A percentile compares a stretch with the other conserved stretches of the same genome.
Evolutionary conservation across 2,113 vertebrate species (phyloP).

Genomic region (Malurus alboscapulatus): DNA sequence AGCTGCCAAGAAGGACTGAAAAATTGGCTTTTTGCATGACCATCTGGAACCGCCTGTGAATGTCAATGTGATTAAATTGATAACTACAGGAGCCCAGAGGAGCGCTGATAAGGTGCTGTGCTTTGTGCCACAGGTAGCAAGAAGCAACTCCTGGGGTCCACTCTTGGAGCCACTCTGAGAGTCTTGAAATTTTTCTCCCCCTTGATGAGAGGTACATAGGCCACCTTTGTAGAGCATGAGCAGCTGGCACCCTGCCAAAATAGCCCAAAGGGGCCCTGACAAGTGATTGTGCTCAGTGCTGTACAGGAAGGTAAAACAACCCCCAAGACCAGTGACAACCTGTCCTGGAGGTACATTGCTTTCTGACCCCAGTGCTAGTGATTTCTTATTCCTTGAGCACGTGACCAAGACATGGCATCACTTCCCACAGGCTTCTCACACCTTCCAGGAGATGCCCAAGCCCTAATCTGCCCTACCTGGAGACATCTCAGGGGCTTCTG

Average conservation of each 20-base stretch:
- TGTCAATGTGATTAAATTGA: background rate
- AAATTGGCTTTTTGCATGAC: background rate
- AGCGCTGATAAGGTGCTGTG: background rate
- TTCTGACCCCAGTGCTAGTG: background rate
- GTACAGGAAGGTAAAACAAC: background rate
- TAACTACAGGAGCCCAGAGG: background rate
- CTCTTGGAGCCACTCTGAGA: background rate
- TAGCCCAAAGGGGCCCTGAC: background rate
- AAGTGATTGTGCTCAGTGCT: background rate
- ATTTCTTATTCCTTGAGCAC: background rate
- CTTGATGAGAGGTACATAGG: background rate
- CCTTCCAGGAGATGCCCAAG: background rate
- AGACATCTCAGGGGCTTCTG: background rate
- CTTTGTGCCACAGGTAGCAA: background rate
- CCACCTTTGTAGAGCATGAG: background rate
- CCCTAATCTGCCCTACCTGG: background rate
- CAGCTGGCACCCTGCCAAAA: background rate
- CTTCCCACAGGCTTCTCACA: background rate
- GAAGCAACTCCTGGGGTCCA: background rate
- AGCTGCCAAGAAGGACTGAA: background rate
- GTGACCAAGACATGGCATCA: background rate
- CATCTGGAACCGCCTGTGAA: background rate
- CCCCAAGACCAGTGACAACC: background rate
- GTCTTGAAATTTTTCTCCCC: background rate
- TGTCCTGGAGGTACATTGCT: background rate